Percentiles rank a stretch among this genome's conserved stretches.
Evolutionary conservation across 2,797 vertebrate species (phyloP).

Genomic region (Knipowitschia caucasica): DNA sequence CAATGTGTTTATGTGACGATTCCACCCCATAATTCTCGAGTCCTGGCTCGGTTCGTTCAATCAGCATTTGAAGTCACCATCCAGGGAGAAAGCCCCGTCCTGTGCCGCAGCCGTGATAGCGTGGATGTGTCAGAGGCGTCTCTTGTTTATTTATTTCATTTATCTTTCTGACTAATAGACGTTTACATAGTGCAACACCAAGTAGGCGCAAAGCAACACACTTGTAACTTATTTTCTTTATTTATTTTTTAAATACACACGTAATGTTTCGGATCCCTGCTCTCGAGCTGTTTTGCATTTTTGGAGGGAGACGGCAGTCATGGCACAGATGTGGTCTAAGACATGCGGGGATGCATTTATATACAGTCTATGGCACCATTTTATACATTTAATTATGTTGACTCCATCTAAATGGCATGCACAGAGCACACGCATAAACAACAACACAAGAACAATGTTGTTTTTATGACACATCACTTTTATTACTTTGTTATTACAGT

Average conservation of each 20-base stretch:
- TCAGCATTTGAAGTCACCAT: conserved; percentile 9
- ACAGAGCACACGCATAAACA: no score
- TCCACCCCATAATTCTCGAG: not conserved
- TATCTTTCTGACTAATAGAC: not conserved
- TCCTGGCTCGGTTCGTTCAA: conserved; percentile 8
- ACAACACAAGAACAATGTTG: no score
- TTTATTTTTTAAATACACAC: not conserved
- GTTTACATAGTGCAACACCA: not conserved
- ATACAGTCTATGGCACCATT: no score
- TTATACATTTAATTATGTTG: no score
- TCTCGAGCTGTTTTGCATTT: not conserved
- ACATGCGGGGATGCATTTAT: not conserved
- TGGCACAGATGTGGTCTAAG: not conserved
- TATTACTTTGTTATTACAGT: not conserved
- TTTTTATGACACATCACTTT: no score
- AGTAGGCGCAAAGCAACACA: not conserved
- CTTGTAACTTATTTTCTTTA: no score
- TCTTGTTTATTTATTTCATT: conserved; percentile 1
- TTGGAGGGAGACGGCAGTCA: not conserved
- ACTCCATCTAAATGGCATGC: no score
- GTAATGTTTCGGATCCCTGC: not conserved
- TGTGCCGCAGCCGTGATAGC: not conserved
- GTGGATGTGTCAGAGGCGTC: not conserved
- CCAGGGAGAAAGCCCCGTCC: conserved; percentile 1
- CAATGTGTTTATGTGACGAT: conserved; percentile 31